Base-by-base conservation (phyloP, 2,113 vertebrate genomes). In the Mesocricetus auratus region DNA sequence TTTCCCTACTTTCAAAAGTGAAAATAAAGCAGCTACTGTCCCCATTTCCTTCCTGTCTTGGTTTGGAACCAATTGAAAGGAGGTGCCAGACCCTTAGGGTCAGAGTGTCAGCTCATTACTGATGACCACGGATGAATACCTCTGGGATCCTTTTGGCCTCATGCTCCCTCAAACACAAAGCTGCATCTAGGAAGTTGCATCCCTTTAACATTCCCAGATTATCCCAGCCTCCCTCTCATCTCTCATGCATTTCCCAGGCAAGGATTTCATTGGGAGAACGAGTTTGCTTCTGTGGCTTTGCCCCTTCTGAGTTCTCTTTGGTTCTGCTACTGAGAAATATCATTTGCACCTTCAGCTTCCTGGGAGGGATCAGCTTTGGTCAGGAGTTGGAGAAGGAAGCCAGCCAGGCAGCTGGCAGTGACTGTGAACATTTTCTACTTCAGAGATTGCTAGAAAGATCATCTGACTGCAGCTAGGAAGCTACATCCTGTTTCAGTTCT, bases 401-500 rank as follows among this genome's bases (percentile, higher is more conserved):
- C 16, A 73, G 15, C 11, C 1, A 0, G 53, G 53, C 53, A 56
- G 53, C 53, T 56, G 53, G 31, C 33, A 16, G 33, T 26, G 86
- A 8, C 68, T 33, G 16, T 1, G n/a, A 2, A 12, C 3, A 4
- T 9, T 3, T 0, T 7, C n/a, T 79, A 21, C 62, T 26, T n/a
- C 90, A 7, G n/a, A 47, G 73, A 26, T 42, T 31, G 68, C 88
- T 21, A 19, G 62, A 45, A 21, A 90, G 64, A 24, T 1, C 91
- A 90, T 45, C 89, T 36, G 75, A 86, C 95, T 77, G 77, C 89
- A 47, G 82, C 45, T 91, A 56, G 69, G 60, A 71, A n/a, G 50
- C 56, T 7, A 1, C 12, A 45, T 19, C 1, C 82, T 74, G 47
- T 75, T 1, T 42, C 12, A 29, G 74, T 29, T 29, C 24, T 75